A percentile compares a stretch with the other conserved stretches of the same genome.
phyloP scores from a whole-genome alignment of 2,113 vertebrate genomes.

The Gymnocephalus cernua region DNA sequence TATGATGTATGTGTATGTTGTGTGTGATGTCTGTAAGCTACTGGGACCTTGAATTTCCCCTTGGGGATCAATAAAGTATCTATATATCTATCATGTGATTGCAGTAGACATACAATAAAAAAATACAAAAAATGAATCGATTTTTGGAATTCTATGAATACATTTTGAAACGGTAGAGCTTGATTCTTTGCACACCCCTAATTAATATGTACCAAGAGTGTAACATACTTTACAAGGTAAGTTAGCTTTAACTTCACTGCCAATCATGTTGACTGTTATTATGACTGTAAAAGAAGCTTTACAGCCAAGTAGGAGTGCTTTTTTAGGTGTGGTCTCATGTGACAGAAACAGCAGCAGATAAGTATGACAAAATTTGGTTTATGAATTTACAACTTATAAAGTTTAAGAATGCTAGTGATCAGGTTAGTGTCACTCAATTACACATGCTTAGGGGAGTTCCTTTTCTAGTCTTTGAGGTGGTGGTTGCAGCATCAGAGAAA shows the following conservation, averaged over 20 bases:
- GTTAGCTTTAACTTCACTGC: not conserved
- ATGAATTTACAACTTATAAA: conserved; percentile 4
- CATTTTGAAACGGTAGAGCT: too few species aligned
- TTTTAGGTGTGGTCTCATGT: not conserved
- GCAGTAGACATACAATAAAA: too few species aligned
- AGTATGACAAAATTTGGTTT: conserved; percentile 8
- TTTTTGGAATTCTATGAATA: too few species aligned
- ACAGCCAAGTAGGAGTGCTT: not conserved
- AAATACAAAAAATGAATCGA: too few species aligned
- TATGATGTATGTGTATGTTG: too few species aligned
- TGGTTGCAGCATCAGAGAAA: conserved; percentile 65
- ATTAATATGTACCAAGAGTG: too few species aligned
- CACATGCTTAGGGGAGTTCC: conserved; percentile 51
- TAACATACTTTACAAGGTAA: not conserved
- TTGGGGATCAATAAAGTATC: too few species aligned
- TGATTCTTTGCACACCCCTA: too few species aligned
- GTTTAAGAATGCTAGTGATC: conserved; percentile 36
- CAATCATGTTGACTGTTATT: not conserved
- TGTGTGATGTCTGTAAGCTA: too few species aligned
- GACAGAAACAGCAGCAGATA: conserved; percentile 3
- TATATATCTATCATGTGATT: too few species aligned
- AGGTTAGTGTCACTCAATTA: conserved; percentile 67
- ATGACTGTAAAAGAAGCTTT: not conserved
- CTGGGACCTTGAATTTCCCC: too few species aligned
- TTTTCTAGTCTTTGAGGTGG: conserved; percentile 66